A percentile compares a stretch with the other conserved stretches of the same genome.
Conservation (phyloP, 1,140 invertebrate species). For the Bilobella aurantiaca region DNA sequence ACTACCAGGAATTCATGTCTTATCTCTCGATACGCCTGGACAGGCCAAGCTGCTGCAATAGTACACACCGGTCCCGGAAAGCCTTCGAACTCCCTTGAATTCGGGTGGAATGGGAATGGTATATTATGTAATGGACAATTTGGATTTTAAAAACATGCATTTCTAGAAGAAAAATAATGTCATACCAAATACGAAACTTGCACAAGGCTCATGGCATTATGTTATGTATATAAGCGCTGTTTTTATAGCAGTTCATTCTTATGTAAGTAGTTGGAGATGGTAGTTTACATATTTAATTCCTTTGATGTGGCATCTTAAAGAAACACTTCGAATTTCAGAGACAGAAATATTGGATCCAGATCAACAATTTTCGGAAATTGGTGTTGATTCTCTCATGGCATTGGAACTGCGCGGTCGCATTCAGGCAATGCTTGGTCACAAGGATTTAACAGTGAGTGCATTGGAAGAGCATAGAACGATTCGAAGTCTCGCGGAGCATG, state of each 20-base stretch:
- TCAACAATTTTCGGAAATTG: conserved; percentile 18
- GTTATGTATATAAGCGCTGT: no score
- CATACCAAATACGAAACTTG: no score
- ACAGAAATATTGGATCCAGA: conserved; percentile 12
- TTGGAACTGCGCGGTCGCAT: conserved; percentile 16
- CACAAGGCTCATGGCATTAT: no score
- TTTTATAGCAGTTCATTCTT: no score
- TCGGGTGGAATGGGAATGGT: not conserved
- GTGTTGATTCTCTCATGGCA: conserved; percentile 16
- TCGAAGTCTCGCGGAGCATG: not conserved
- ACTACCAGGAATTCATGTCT: not conserved
- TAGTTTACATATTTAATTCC: no score
- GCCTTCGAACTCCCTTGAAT: not conserved
- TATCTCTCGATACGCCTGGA: not conserved
- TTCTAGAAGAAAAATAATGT: no score
- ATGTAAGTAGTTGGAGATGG: no score
- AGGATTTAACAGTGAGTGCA: not conserved
- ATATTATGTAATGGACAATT: not conserved
- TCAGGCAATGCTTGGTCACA: not conserved
- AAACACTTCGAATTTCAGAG: conserved; percentile 13
- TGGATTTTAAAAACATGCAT: no score
- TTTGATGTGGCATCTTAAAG: no score
- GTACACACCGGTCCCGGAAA: not conserved
- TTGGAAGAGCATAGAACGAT: not conserved
- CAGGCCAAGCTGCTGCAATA: not conserved